Evolutionary conservation across 2,113 vertebrate genomes (phyloP).

Genomic region (Neogale vison): DNA sequence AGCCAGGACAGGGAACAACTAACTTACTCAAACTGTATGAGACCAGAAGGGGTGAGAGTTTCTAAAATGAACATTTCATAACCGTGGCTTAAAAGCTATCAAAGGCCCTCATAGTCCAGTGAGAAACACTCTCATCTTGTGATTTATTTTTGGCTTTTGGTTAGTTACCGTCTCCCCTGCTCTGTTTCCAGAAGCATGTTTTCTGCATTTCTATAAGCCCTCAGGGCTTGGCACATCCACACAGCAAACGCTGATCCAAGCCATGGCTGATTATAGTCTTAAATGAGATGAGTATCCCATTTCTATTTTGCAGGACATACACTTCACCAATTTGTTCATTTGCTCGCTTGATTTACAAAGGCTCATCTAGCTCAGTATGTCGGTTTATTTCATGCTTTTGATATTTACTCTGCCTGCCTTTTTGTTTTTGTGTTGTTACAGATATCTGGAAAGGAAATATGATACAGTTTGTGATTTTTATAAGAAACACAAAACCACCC

Average conservation of each 20-base stretch:
- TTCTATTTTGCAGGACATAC: neutral
- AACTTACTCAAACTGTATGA: neutral
- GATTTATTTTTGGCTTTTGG: neutral
- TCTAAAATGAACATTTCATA: neutral
- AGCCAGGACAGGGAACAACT: neutral
- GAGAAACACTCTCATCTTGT: neutral
- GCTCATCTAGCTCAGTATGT: neutral
- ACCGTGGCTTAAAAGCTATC: neutral
- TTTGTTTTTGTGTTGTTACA: conserved; percentile 72
- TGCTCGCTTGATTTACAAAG: neutral
- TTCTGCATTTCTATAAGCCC: neutral
- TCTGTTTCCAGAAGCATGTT: neutral
- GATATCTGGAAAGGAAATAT: conserved; percentile 84
- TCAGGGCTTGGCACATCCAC: neutral
- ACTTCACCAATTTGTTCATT: neutral
- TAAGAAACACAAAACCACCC: conserved; percentile 80
- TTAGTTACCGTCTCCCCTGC: neutral
- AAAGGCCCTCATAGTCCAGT: neutral
- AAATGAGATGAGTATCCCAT: neutral
- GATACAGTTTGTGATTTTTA: conserved; percentile 75
- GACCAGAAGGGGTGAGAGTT: neutral
- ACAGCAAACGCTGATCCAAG: neutral
- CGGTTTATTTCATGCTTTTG: neutral
- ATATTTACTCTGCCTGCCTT: neutral
- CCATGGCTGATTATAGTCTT: neutral